Base-by-base conservation (phyloP, 1,140 invertebrate genomes). In the Pseudobourletiella spinata region DNA sequence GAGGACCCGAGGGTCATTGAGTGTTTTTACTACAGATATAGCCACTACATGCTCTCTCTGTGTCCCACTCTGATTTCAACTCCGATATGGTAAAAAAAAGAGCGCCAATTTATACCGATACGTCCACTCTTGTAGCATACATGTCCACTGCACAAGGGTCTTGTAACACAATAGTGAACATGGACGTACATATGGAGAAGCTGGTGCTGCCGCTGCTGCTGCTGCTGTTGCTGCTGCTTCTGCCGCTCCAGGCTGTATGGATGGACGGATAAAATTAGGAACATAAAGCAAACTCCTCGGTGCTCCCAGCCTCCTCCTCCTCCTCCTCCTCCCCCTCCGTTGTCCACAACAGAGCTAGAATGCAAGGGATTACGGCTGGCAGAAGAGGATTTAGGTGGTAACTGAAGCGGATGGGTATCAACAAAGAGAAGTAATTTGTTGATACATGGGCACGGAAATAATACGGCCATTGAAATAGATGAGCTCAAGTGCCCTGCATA, bases 341-440 rank as follows among this genome's bases (percentile, higher is more conserved):
- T 39, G n/a, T 39, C 8, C n/a, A 39, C 8, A 39, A 11, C 32
- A n/a, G 32, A 39, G 32, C 8, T 39, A 11, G 32, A 39, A 8
- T 39, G 32, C n/a, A 8, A 8, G 32, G 32, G 32, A 11, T 39
- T 39, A 39, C 8, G 32, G 44, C 22, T 15, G 18, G 11, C 6
- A 18, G 6, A 18, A 18, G 6, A 48, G 11, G 14, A 48, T 11
- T 15, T 11, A 48, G 44, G 11, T 48, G 44, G 44, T 48, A 48
- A 48, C 44, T 48, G 44, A 48, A 48, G 44, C 44, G 44, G 14
- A 22, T 48, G 44, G n/a, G 44, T 48, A 48, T 48, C 44, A 48
- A 48, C 44, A 48, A 48, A 48, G 44, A 48, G 20, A 48, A 18
- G 44, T 48, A 48, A 48, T 48, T 48, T 48, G 44, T 48, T 48